Base-by-base conservation (phyloP, 2,113 vertebrate species). In the Laticauda colubrina region DNA sequence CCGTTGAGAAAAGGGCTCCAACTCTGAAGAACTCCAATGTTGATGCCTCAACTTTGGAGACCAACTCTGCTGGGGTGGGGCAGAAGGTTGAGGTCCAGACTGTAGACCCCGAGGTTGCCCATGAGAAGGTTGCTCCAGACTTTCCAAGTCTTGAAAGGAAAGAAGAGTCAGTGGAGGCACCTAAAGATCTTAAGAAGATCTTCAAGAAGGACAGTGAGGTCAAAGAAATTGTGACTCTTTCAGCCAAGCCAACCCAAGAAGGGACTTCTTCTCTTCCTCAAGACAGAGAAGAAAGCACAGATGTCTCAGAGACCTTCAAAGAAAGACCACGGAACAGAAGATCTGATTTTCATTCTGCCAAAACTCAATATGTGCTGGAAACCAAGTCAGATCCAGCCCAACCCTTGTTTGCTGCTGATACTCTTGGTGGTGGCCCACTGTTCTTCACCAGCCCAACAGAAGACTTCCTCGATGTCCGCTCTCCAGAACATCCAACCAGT, bases 41-140 rank as follows among this genome's bases (percentile, higher is more conserved):
- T 21, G 2, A 0, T 3, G 61, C 6, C 0, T 0, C 92, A 3
- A 23, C 14, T 64, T 43, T 8, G 0, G 94, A 90, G 86, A 1
- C 5, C 64, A 81, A 0, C 48, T 55, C 94, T 56, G 34, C 0
- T 48, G 48, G 48, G 0, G 92, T 90, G 2, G 0, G 6, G n/a
- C 85, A 91, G 93, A 94, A 96, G 45, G 11, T 51, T 15, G 0
- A 91, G 29, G 0, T 0, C 55, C 0, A 21, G 0, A 21, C 94
- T 91, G 34, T 93, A 7, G 45, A 89, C 89, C 4, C 0, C 14
- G 51, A 0, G 14, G 15, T 4, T 0, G 0, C 57, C 1, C 0
- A 64, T 26, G 95, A 34, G 12, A 0, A 26, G 0, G 12, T 1
- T 51, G 20, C 0, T 0, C 5, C 0, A 1, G 53, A 89, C 61